Percentiles rank a stretch among this genome's conserved stretches.
These are phyloP conservation scores for Cnemophilus loriae DNA, from an alignment of 2,113 vertebrate species.

Conservation along the genomic window DNA sequence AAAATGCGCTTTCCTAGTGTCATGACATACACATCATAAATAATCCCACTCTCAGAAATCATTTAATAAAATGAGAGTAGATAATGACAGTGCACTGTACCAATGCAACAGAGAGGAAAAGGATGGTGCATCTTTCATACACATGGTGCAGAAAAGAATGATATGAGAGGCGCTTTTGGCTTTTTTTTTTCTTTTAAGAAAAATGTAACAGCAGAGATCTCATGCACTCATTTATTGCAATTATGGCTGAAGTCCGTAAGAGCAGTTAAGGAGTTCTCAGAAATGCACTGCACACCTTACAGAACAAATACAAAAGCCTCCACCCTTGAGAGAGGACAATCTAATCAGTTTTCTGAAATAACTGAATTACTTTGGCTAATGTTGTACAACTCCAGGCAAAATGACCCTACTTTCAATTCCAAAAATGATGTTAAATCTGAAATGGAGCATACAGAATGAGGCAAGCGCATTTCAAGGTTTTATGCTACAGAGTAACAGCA, in stretches of 20 bases:
- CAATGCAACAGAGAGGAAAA: background rate
- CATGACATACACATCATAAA: background rate
- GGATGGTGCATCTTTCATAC: background rate
- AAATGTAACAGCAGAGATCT: background rate
- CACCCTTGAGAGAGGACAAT: constrained; percentile 54
- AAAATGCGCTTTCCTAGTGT: background rate
- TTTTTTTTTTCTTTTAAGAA: background rate
- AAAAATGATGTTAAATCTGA: constrained; percentile 45
- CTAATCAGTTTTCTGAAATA: constrained; percentile 55
- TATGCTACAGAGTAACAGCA: background rate
- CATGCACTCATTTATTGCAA: background rate
- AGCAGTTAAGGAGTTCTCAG: background rate
- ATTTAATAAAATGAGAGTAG: background rate
- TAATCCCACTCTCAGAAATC: background rate
- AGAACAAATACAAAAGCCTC: constrained; percentile 38
- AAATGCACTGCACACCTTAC: constrained; percentile 34
- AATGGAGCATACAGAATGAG: constrained; percentile 19
- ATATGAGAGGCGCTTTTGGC: background rate
- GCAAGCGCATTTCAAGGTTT: background rate
- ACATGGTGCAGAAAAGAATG: background rate
- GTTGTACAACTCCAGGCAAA: constrained; percentile 56
- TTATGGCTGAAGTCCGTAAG: background rate
- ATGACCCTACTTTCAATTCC: constrained; percentile 48
- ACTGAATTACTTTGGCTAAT: constrained; percentile 43
- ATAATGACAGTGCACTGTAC: background rate